These are phyloP conservation scores for Nycticorax nycticorax DNA, from an alignment of 2,113 vertebrate genomes.

Conservation along the genomic window DNA sequence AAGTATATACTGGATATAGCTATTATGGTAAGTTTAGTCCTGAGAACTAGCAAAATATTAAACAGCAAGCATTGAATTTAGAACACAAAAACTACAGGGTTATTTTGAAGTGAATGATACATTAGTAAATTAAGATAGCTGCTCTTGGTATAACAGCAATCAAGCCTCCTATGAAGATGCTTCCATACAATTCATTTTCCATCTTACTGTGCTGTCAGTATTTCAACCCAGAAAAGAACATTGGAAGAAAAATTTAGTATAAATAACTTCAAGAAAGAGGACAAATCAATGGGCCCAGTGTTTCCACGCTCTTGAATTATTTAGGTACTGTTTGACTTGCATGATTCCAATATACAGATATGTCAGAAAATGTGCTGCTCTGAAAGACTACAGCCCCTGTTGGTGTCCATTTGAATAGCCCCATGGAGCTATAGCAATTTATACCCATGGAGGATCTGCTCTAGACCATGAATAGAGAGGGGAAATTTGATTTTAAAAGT, in stretches of 20 bases:
- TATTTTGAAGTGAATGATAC: background rate
- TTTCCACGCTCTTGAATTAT: background rate
- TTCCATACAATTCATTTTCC: background rate
- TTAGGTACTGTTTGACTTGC: background rate
- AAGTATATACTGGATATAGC: background rate
- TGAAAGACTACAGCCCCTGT: background rate
- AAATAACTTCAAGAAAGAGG: background rate
- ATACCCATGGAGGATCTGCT: background rate
- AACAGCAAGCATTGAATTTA: background rate
- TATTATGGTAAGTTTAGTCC: background rate
- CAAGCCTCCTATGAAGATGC: background rate
- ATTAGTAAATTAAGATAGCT: background rate
- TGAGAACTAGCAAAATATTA: background rate
- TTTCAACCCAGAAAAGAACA: background rate
- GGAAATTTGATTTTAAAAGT: background rate
- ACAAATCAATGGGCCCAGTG: background rate
- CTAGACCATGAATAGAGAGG: background rate
- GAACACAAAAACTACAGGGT: background rate
- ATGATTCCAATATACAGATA: background rate
- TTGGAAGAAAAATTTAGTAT: background rate
- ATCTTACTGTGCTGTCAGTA: background rate
- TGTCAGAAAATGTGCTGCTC: background rate
- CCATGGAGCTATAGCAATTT: background rate
- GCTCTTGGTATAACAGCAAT: background rate
- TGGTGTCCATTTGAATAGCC: background rate